Evolutionary conservation across 1,140 invertebrate species (phyloP).

Genomic region (Lepidotrigona ventralis): DNA sequence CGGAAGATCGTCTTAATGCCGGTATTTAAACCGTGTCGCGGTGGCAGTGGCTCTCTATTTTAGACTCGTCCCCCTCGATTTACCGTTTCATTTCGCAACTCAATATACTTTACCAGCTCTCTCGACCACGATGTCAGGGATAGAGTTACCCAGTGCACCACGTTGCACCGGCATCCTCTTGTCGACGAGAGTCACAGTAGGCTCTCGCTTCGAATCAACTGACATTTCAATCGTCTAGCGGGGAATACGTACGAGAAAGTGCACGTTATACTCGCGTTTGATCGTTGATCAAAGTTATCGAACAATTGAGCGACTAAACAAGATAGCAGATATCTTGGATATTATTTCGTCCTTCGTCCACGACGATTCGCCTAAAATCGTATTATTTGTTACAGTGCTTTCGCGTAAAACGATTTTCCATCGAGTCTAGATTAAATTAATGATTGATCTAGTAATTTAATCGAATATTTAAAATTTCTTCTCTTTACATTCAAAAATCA

Average conservation of each 20-base stretch:
- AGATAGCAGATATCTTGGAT: neutral
- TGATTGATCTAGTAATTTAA: too few relatives aligned
- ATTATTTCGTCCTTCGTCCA: neutral
- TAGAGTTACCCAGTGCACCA: constrained; percentile 36
- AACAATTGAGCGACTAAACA: neutral
- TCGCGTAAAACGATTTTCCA: too few relatives aligned
- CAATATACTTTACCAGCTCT: constrained; percentile 53
- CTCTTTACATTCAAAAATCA: too few relatives aligned
- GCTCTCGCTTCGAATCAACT: neutral
- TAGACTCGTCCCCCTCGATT: constrained; percentile 50
- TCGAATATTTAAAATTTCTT: too few relatives aligned
- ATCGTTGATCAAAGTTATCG: neutral
- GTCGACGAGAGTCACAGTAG: neutral
- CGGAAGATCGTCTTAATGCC: constrained; percentile 49
- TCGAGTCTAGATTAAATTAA: too few relatives aligned
- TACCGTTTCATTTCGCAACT: constrained; percentile 65
- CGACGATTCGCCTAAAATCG: neutral
- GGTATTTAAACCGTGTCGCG: constrained; percentile 51
- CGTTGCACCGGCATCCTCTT: constrained; percentile 4
- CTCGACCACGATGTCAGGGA: constrained; percentile 38
- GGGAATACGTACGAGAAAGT: neutral
- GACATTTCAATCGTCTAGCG: neutral
- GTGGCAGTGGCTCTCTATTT: constrained; percentile 56
- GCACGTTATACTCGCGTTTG: neutral
- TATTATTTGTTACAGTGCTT: too few relatives aligned